Percentiles rank a stretch among this genome's conserved stretches.
Evolutionary conservation across 2,888 invertebrate genomes (phyloP).

Genomic region (Oligia strigilis): DNA sequence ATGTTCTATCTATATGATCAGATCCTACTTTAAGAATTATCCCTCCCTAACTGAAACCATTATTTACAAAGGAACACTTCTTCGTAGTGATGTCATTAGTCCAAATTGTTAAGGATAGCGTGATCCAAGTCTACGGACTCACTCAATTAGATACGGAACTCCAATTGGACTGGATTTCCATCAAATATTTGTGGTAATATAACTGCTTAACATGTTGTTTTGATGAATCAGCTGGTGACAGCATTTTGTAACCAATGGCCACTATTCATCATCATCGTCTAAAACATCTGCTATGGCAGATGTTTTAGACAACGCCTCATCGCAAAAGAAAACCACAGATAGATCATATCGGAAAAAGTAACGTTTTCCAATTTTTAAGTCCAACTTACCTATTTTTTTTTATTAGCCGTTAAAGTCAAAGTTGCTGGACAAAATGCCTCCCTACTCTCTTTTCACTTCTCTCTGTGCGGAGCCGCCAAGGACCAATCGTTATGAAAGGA

Average conservation of each 20-base stretch:
- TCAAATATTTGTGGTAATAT: not conserved
- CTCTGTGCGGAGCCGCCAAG: not conserved
- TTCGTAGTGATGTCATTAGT: constrained; percentile 58
- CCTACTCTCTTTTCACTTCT: not conserved
- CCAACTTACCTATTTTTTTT: too few relatives aligned
- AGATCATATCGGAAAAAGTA: not conserved
- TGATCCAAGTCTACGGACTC: constrained; percentile 18
- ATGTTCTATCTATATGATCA: not conserved
- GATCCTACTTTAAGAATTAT: not conserved
- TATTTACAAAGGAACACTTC: not conserved
- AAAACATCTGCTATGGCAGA: too few relatives aligned
- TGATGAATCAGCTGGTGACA: not conserved
- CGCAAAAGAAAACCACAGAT: not conserved
- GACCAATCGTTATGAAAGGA: not conserved
- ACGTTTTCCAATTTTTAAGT: not conserved
- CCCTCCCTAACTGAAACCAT: not conserved
- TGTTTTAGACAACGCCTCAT: not conserved
- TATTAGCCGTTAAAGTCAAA: not conserved
- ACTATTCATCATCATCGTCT: not conserved
- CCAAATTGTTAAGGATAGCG: constrained; percentile 64
- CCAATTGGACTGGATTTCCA: constrained; percentile 12
- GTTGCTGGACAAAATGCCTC: not conserved
- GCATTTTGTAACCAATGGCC: not conserved
- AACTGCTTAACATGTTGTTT: not conserved
- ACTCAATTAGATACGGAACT: constrained; percentile 19